phyloP scores from a whole-genome alignment of 1,140 invertebrate species.

The Odontomachus brunneus region DNA sequence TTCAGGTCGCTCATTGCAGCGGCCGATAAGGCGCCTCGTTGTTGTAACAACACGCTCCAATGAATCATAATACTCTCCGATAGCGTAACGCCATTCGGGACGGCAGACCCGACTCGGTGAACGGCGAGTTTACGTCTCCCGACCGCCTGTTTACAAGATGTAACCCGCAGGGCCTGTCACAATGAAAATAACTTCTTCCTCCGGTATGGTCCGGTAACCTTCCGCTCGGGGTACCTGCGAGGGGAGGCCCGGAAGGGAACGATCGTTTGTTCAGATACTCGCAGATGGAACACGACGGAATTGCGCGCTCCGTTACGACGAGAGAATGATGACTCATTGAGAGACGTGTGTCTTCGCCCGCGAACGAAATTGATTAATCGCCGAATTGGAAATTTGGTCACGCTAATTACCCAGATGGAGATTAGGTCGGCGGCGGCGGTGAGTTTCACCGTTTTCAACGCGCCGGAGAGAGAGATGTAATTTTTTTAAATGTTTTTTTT shows the following conservation, averaged over 20 bases:
- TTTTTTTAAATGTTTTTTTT: too few species aligned
- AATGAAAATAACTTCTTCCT: constrained; percentile 11
- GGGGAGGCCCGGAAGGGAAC: background rate
- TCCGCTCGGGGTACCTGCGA: background rate
- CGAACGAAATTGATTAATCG: background rate
- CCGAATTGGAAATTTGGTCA: background rate
- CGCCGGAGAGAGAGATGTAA: background rate
- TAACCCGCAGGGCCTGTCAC: constrained; percentile 3
- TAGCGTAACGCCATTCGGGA: constrained; percentile 36
- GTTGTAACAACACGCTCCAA: constrained; percentile 63
- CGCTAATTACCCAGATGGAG: too few species aligned
- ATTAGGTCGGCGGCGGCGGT: background rate
- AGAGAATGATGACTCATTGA: background rate
- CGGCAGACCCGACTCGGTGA: constrained; percentile 30
- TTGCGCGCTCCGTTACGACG: background rate
- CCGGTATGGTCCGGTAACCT: background rate
- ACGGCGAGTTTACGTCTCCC: constrained; percentile 45
- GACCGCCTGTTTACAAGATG: constrained; percentile 14
- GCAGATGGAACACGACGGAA: background rate
- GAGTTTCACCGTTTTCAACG: background rate
- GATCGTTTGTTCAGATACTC: constrained; percentile 2
- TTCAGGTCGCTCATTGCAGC: constrained; percentile 36
- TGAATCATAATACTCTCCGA: constrained; percentile 71
- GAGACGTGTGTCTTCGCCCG: too few species aligned
- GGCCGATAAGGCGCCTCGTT: constrained; percentile 55